Evolutionary conservation across 2,797 vertebrate species (phyloP).

Genomic region (Cossypha caffra): DNA sequence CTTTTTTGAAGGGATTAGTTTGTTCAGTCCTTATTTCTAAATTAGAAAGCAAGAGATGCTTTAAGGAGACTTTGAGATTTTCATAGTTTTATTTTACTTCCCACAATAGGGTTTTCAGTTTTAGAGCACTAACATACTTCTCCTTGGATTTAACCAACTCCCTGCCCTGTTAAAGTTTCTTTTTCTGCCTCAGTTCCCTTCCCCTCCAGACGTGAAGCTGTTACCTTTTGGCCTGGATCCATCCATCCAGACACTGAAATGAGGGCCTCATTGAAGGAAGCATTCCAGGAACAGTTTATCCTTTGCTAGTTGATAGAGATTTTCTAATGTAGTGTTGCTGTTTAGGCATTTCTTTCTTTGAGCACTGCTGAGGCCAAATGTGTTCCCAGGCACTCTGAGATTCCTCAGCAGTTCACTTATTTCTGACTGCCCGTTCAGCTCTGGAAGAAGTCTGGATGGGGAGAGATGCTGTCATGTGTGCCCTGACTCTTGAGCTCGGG

Average conservation of each 20-base stretch:
- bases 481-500: background rate
- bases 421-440: rapidly evolving
- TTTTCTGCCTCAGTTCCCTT: background rate
- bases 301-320: background rate
- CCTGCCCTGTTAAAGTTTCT: background rate
- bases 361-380: background rate
- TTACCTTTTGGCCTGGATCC: background rate
- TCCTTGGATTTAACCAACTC: background rate
- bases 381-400: background rate
- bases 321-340: background rate
- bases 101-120: background rate
- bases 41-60: background rate
- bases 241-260: background rate
- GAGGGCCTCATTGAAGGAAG: background rate
- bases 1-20: background rate
- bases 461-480: background rate
- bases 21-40: background rate
- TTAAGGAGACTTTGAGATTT: background rate
- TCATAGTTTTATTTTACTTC: background rate
- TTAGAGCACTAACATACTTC: background rate
- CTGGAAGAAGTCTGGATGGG: background rate
- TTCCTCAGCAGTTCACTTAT: background rate
- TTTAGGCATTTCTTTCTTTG: background rate
- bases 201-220: background rate
- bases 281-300: slow-evolving; percentile 24